Percentiles rank a stretch among this genome's conserved stretches.
Evolutionary conservation across 2,888 invertebrate species (phyloP).

Genomic region (Steinernema carpocapsae): DNA sequence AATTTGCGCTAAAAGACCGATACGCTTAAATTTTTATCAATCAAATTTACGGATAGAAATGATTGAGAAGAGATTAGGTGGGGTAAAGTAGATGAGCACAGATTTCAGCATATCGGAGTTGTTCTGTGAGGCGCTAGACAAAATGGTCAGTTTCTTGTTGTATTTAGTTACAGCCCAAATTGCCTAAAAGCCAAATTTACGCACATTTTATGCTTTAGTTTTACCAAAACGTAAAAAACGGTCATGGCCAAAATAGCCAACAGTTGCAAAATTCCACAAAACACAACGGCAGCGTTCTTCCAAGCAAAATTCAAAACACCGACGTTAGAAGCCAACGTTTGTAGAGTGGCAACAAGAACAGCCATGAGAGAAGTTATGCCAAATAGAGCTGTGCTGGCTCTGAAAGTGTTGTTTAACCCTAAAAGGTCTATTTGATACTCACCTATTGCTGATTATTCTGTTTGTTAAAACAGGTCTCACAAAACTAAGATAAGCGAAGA

Average conservation of each 20-base stretch:
- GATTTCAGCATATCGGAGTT: neutral
- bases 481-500: neutral
- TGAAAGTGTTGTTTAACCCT: neutral
- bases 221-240: neutral
- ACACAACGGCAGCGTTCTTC: neutral
- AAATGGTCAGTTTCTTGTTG: neutral
- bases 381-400: neutral
- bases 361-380: neutral
- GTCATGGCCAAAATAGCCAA: neutral
- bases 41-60: neutral
- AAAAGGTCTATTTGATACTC: neutral
- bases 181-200: neutral
- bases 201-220: neutral
- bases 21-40: too few relatives aligned
- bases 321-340: neutral
- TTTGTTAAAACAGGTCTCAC: neutral
- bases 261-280: neutral
- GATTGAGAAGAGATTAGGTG: neutral
- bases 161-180: neutral
- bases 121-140: neutral
- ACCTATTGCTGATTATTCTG: neutral
- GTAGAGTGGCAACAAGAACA: neutral
- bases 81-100: neutral
- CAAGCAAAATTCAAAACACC: neutral
- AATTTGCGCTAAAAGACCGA: too few relatives aligned